Evolutionary conservation across 2,113 vertebrate species (phyloP).

Genomic region (Lepisosteus oculatus): DNA sequence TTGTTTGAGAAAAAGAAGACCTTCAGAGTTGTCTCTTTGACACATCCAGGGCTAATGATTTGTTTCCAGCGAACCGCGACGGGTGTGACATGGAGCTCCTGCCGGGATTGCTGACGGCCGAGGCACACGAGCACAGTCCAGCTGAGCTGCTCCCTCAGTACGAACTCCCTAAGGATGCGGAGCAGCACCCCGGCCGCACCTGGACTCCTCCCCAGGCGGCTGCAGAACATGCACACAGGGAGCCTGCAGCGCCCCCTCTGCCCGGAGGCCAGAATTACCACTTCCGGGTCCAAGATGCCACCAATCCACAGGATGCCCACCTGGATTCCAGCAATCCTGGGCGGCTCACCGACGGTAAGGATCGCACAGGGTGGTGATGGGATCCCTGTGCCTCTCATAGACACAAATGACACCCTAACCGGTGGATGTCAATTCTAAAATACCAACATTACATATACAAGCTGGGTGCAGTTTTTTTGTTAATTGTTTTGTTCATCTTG

Average conservation of each 20-base stretch:
- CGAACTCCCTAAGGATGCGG: conserved; percentile 11
- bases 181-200: conserved; percentile 13
- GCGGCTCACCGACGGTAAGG: conserved; percentile 37
- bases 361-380: too few species aligned
- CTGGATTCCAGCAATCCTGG: conserved; percentile 25
- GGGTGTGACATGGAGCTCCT: conserved; percentile 4
- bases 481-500: too few species aligned
- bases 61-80: too few species aligned
- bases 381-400: too few species aligned
- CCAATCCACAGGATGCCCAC: conserved; percentile 5
- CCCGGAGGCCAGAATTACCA: conserved; percentile 27
- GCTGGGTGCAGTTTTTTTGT: too few species aligned
- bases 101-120: neutral
- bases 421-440: too few species aligned
- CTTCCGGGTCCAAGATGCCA: conserved; percentile 39
- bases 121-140: conserved; percentile 30
- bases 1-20: too few species aligned
- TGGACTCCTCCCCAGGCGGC: conserved; percentile 14
- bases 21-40: too few species aligned
- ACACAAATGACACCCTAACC: too few species aligned
- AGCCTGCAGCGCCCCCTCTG: conserved; percentile 7
- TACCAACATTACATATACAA: too few species aligned
- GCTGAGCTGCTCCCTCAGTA: conserved; percentile 38
- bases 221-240: conserved; percentile 3
- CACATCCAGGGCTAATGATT: too few species aligned